Base-by-base conservation (phyloP, 1,140 invertebrate genomes). In the Cyrtorhinus lividipennis region DNA sequence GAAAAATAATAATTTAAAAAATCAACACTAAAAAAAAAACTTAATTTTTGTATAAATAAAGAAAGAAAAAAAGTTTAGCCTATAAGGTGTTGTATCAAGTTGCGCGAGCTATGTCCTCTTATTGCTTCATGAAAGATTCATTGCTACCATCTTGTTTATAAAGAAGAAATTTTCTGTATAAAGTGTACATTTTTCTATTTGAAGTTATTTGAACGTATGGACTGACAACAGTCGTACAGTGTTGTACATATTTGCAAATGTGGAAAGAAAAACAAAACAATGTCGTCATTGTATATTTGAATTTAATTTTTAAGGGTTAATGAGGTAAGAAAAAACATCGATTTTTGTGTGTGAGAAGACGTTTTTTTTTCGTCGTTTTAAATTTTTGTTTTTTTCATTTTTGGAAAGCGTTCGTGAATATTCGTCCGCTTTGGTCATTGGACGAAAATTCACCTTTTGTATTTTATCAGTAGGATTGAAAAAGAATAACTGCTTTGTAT, bases 101-200 rank as follows among this genome's bases (percentile, higher is more conserved):
- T 61, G 60, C 64, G 64, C 64, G 64, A 65, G 64, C 63, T 64
- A 64, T 64, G 58, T 64, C 63, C 63, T 64, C 63, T 63, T 61
- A 59, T 60, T 56, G 38, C 45, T 60, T 64, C 45, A 58, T 64
- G 48, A 53, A 53, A 53, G 12, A 22, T 53, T 53, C 48, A 53
- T 53, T 53, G 48, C 48, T 53, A 53, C 48, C 22, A 18, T 60
- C 24, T 57, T 57, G 20, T 59, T 59, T 59, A 30, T 59, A 57
- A 57, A 57, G 18, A 23, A 24, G 15, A 23, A 23, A 57, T 22
- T 23, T 22, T 20, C 24, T 59, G 58, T 59, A 59, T 23, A 59
- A 59, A 59, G 27, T 59, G 58, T 59, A 59, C 13, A 59, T 59
- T 59, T 58, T 59, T 27, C 5, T 26, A 59, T 59, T 27, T 59